A percentile compares a stretch with the other conserved stretches of the same genome.
Evolutionary conservation across 1,140 invertebrate species (phyloP).

Genomic region (Gryon sp.): DNA sequence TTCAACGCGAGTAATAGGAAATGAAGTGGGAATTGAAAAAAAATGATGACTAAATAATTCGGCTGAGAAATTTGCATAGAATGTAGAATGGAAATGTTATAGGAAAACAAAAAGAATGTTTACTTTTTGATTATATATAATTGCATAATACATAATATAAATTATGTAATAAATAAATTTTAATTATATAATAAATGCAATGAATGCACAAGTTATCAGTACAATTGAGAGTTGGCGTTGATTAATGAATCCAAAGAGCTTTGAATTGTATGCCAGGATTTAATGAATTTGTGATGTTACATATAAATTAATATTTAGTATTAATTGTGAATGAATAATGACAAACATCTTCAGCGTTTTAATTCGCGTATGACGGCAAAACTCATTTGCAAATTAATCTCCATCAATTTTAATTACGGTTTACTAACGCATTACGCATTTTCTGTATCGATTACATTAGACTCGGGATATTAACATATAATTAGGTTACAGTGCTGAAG

Average conservation of each 20-base stretch:
- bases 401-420: slow-evolving; percentile 28
- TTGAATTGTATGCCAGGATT: too few species aligned
- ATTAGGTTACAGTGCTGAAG: background rate
- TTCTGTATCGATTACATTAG: slow-evolving; percentile 5
- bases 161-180: slow-evolving; percentile 21
- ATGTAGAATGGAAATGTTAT: too few species aligned
- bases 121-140: too few species aligned
- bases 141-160: too few species aligned
- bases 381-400: slow-evolving; percentile 25
- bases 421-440: slow-evolving; percentile 3
- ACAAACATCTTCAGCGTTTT: background rate
- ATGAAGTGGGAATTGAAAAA: background rate
- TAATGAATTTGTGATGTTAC: too few species aligned
- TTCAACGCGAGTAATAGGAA: background rate
- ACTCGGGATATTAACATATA: background rate
- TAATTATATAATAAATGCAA: slow-evolving; percentile 17
- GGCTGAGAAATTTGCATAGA: too few species aligned
- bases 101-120: too few species aligned
- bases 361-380: slow-evolving; percentile 1
- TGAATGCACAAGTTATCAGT: background rate
- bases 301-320: background rate
- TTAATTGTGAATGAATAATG: slow-evolving; percentile 1
- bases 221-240: background rate
- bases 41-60: too few species aligned
- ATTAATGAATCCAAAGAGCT: background rate